Percentiles rank a stretch among this genome's conserved stretches.
Evolutionary conservation across 2,113 vertebrate species (phyloP).

Genomic region (Aphelocoma coerulescens): DNA sequence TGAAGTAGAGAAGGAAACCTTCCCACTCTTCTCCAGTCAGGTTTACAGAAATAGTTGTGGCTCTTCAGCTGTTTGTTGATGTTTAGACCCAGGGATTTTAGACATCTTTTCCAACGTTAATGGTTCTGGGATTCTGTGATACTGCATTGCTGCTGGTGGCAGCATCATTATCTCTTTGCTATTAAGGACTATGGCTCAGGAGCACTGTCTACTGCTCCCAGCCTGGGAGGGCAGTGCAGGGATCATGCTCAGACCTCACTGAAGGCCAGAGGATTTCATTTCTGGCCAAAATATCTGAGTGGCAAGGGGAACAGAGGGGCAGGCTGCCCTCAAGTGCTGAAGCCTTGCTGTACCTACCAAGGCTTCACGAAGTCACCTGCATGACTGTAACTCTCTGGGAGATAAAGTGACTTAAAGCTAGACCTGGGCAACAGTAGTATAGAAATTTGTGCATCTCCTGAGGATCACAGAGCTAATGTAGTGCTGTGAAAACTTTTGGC

Average conservation of each 20-base stretch:
- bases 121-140: neutral
- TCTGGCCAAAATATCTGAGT: neutral
- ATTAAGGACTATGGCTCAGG: fast-evolving
- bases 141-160: neutral
- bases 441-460: neutral
- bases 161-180: neutral
- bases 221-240: neutral
- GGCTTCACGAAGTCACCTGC: neutral
- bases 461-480: neutral
- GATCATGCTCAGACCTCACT: neutral
- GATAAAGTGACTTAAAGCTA: neutral
- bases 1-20: neutral
- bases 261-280: neutral
- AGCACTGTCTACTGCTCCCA: neutral
- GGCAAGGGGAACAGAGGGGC: neutral
- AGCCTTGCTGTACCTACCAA: neutral
- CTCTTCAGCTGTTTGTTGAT: neutral
- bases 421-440: fast-evolving
- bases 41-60: neutral
- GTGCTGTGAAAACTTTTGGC: neutral
- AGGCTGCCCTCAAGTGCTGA: neutral
- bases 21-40: neutral
- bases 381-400: neutral
- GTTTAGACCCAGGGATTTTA: neutral
- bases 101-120: neutral